Evolutionary conservation across 2,888 invertebrate genomes (phyloP).

Genomic region (Idaea dimidiata): DNA sequence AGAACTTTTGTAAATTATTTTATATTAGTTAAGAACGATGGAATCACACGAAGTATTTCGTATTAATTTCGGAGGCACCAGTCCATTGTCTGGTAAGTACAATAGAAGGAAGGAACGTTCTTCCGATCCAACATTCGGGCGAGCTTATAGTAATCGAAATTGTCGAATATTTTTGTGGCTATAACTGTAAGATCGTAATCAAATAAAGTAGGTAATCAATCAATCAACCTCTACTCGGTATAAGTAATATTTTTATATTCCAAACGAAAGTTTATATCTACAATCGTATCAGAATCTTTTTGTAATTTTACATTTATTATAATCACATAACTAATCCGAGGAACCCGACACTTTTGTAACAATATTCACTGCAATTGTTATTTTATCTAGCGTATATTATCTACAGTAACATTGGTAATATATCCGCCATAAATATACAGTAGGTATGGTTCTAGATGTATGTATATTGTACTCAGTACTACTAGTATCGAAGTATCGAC

Average conservation of each 20-base stretch:
- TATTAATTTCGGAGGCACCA: slow-evolving; percentile 49
- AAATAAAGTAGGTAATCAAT: slow-evolving; percentile 31
- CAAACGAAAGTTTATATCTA: slow-evolving; percentile 47
- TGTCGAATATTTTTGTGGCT: slow-evolving; percentile 55
- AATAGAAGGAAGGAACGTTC: slow-evolving; percentile 24
- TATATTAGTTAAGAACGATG: slow-evolving; percentile 61
- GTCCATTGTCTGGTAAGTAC: slow-evolving; percentile 44
- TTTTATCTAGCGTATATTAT: slow-evolving; percentile 70
- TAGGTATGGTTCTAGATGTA: slow-evolving; percentile 64
- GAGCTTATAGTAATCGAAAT: slow-evolving; percentile 48
- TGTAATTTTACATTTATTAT: slow-evolving; percentile 64
- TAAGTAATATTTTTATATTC: slow-evolving; percentile 73
- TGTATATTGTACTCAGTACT: slow-evolving; percentile 75
- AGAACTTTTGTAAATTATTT: slow-evolving; percentile 71
- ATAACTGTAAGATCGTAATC: slow-evolving; percentile 42
- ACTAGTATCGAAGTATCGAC: slow-evolving; percentile 34
- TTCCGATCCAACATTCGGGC: slow-evolving; percentile 32
- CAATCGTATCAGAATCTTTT: slow-evolving; percentile 54
- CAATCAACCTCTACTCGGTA: slow-evolving; percentile 44
- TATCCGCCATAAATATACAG: slow-evolving; percentile 62
- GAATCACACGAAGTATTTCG: slow-evolving; percentile 38
- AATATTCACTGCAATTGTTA: slow-evolving; percentile 75
- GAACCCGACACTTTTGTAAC: slow-evolving; percentile 68
- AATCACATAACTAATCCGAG: slow-evolving; percentile 76
- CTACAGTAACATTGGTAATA: slow-evolving; percentile 65